phyloP scores from a whole-genome alignment of 64 coral and sea anemone species.

The Dendronephthya gigantea region DNA sequence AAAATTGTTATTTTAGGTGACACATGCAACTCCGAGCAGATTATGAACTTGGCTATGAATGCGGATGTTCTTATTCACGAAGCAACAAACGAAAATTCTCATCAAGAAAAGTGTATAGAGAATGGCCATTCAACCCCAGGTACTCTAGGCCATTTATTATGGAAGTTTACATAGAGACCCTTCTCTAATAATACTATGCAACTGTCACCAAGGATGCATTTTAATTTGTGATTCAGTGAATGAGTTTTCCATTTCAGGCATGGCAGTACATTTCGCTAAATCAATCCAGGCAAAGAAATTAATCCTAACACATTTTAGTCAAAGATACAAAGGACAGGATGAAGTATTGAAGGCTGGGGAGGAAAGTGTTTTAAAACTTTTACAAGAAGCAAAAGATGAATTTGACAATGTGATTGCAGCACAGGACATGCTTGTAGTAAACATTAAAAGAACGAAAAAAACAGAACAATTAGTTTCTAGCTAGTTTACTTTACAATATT shows the following conservation, averaged over 20 bases:
- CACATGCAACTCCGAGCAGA: conserved; percentile 65
- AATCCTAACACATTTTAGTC: conserved; percentile 83
- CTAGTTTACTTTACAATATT: too few relatives aligned
- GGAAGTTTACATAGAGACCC: background rate
- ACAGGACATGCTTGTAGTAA: background rate
- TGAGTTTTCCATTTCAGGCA: conserved; percentile 31
- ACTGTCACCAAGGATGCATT: background rate
- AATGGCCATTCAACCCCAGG: conserved; percentile 90
- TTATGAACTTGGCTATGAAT: conserved; percentile 29
- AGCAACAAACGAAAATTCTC: conserved; percentile 76
- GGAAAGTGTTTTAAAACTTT: background rate
- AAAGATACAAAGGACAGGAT: conserved; percentile 59
- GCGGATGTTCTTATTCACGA: conserved; percentile 83
- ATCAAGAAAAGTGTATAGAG: conserved; percentile 61
- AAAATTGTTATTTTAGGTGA: conserved; percentile 89
- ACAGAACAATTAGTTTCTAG: background rate
- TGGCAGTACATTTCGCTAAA: conserved; percentile 75
- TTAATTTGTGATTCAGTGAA: background rate
- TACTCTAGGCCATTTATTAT: conserved; percentile 4
- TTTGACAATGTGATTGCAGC: conserved; percentile 18
- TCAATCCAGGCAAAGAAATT: conserved; percentile 57
- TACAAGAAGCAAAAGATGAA: background rate
- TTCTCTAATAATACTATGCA: background rate
- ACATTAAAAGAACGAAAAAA: background rate
- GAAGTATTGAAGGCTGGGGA: conserved; percentile 12